Percentiles rank a stretch among this genome's conserved stretches.
phyloP scores from a whole-genome alignment of 2,888 invertebrate genomes.

The Prosopocoilus inquinatus region DNA sequence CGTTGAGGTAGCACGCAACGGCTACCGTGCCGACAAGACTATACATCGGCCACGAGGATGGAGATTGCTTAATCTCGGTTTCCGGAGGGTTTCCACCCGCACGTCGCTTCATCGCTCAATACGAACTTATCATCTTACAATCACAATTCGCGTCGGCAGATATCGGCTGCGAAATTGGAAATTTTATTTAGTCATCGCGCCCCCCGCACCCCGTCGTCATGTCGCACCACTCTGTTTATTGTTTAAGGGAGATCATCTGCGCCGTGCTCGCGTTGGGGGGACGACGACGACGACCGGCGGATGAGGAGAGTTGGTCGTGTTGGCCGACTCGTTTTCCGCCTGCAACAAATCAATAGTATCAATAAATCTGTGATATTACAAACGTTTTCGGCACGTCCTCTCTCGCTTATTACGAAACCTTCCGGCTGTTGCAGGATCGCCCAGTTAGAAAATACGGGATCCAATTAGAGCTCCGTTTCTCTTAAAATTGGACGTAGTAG shows the following conservation, averaged over 20 bases:
- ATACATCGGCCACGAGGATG: slow-evolving; percentile 62
- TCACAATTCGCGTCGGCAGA: background rate
- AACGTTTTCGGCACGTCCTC: slow-evolving; percentile 26
- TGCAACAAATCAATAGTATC: slow-evolving; percentile 35
- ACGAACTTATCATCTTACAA: background rate
- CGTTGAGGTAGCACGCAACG: slow-evolving; percentile 69
- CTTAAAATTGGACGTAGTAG: too few relatives aligned
- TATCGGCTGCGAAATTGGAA: background rate
- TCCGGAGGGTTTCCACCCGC: slow-evolving; percentile 48
- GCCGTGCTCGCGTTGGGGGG: slow-evolving; percentile 11
- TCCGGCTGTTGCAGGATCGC: slow-evolving; percentile 20
- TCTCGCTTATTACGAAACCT: slow-evolving; percentile 25
- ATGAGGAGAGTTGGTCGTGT: slow-evolving; percentile 21
- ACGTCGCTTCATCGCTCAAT: slow-evolving; percentile 52
- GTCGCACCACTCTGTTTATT: slow-evolving; percentile 18
- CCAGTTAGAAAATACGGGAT: slow-evolving; percentile 10
- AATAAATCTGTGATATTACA: slow-evolving; percentile 31
- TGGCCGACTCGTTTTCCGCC: slow-evolving; percentile 22
- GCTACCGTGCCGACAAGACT: slow-evolving; percentile 65
- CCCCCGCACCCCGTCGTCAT: slow-evolving; percentile 13
- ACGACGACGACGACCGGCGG: too few relatives aligned
- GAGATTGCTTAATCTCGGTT: slow-evolving; percentile 49
- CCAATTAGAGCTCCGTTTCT: background rate
- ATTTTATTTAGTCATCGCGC: background rate
- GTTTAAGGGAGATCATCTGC: slow-evolving; percentile 27